A percentile compares a stretch with the other conserved stretches of the same genome.
These are phyloP conservation scores for Capreolus pygargus DNA, from an alignment of 2,113 vertebrate genomes.

Conservation along the genomic window DNA sequence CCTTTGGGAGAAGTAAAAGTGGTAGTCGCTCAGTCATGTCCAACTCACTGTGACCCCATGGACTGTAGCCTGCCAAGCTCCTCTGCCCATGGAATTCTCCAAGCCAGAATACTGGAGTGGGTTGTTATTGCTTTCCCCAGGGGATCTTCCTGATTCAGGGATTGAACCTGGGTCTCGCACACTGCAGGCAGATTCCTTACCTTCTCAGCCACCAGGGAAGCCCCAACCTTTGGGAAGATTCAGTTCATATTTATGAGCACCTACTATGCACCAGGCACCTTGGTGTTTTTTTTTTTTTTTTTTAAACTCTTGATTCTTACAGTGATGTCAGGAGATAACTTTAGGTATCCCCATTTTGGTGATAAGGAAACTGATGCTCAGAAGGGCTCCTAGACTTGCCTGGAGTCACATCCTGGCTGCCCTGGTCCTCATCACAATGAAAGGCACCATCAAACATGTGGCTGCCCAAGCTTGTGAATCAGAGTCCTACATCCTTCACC, in stretches of 20 bases:
- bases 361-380: neutral
- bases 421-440: neutral
- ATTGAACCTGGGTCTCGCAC: neutral
- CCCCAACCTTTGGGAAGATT: neutral
- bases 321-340: neutral
- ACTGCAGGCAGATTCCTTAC: neutral
- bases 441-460: neutral
- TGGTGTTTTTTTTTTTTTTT: neutral
- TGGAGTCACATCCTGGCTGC: neutral
- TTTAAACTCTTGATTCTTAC: neutral
- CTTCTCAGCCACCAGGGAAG: neutral
- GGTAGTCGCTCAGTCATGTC: neutral
- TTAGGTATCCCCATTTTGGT: neutral
- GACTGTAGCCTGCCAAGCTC: neutral
- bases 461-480: neutral
- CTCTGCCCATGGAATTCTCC: neutral
- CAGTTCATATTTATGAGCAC: neutral
- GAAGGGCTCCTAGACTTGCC: neutral
- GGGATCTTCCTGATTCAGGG: neutral
- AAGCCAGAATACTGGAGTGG: neutral
- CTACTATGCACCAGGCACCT: neutral
- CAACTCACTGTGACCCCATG: neutral
- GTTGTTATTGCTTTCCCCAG: neutral
- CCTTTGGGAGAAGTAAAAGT: neutral
- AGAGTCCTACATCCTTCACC: neutral